Base-by-base conservation (phyloP, 1,140 invertebrate genomes). In the Maconellicoccus hirsutus region DNA sequence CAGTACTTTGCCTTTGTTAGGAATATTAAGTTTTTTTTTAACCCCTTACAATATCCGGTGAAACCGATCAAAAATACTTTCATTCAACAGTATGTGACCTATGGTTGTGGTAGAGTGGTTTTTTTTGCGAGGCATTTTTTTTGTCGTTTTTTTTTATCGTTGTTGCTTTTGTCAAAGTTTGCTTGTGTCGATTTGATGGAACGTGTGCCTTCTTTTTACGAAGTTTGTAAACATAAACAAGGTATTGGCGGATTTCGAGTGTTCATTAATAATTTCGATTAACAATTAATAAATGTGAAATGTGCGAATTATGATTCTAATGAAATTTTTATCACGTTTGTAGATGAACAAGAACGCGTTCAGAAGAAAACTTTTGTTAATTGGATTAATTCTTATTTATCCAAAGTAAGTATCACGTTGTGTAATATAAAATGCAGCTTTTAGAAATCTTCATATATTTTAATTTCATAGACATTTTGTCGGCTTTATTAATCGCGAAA, bases 321-420 rank as follows among this genome's bases (percentile, higher is more conserved):
- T 71, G 14, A 19, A 52, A 70, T 52, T 70, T 33, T 70, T 70
- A 75, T 79, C 79, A 79, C 83, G 81, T 77, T 89, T 89, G 71
- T 88, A 98, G 96, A 98, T 87, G 96, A 98, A 83, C 95, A 98
- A 83, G 96, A 98, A 84, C 86, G 94, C 79, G 94, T 98, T 70
- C 96, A 98, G 81, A 98, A 98, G 85, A 98, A 98, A 79, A 98
- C 96, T 71, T 98, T 98, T 81, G 93, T 96, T 76, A 98, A 98
- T 83, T 98, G 96, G 96, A 97, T 98, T 81, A 98, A 98, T 83
- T 96, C 94, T 78, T 95, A 96, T 83, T 84, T 98, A 76, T 89
- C 87, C 75, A 94, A 96, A 89, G 95, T 98, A 84, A 87, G 61
- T 66, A 42, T 10, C 8, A 42, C 39, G 8, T 42, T n/a, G n/a